Base-by-base conservation (phyloP, 1,140 invertebrate genomes). In the Thrips palmi region DNA sequence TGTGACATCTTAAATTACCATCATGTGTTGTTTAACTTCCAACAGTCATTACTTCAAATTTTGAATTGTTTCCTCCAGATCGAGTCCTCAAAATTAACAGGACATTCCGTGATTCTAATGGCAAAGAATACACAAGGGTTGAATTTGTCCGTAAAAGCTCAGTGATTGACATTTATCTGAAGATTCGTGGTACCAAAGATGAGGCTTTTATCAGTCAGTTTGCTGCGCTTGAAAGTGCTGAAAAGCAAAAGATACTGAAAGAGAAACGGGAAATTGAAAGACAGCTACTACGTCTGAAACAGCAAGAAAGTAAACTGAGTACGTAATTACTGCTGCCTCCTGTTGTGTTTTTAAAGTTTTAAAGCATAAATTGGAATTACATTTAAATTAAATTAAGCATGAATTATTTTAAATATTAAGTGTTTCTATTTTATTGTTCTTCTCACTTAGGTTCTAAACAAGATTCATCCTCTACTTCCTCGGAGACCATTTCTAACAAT, bases 231-330 rank as follows among this genome's bases (percentile, higher is more conserved):
- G 86, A 91, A 49, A 86, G 89, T 43, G 75, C 82, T 6, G 80
- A 87, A 41, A 92, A 92, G 51, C 87, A 94, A 56, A 88, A 94
- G 53, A 92, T 92, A 79, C 89, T 94, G 49, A 68, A 87, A 33
- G 94, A 98, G 53, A 93, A 96, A 52, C 63, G 91, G 14, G 71
- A 94, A 39, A 79, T 97, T 44, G 94, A 99, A 51, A 94, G 98
- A 56, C 92, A 98, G 58, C 52, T 97, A 25, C 62, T 93, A 35
- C 70, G 94, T 47, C 85, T 92, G 23, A 92, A 91, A 51, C 63
- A 87, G 20, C 63, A 33, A 60, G 59, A 36, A 59, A 93, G 92
- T 57, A 84, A 93, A 51, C 85, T 91, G 50, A 70, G 80, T 10
- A 83, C 87, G 57, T 67, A 33, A 41, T 38, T 11, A 38, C 41